A percentile compares a stretch with the other conserved stretches of the same genome.
phyloP scores from a whole-genome alignment of 2,888 invertebrate species.

The Agonum fuliginosum region DNA sequence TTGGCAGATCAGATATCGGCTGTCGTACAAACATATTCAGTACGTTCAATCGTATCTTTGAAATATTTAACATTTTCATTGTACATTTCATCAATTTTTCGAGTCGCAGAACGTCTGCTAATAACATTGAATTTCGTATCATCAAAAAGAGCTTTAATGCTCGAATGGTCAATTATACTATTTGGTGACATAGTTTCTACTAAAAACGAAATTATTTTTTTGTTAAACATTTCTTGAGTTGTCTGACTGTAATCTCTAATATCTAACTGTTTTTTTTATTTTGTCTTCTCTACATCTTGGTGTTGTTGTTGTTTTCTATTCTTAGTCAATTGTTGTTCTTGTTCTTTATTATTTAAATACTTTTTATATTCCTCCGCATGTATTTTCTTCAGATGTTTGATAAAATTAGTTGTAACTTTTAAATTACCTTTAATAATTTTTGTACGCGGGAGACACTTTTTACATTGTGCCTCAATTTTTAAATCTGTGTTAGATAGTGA shows the following conservation, averaged over 20 bases:
- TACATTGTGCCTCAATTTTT: background rate
- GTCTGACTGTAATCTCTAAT: background rate
- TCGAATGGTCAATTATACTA: background rate
- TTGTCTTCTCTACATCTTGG: background rate
- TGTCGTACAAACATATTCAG: background rate
- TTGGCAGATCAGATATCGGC: conserved; percentile 14
- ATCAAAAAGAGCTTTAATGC: background rate
- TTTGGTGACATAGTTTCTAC: background rate
- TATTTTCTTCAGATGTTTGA: background rate
- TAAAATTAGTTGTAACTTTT: background rate
- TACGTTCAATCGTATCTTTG: background rate
- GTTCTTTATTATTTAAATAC: too few relatives aligned
- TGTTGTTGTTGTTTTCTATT: too few relatives aligned
- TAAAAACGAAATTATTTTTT: background rate
- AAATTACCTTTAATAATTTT: background rate
- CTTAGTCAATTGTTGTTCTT: too few relatives aligned
- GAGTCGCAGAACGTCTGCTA: background rate
- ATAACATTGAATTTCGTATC: background rate
- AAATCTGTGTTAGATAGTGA: too few relatives aligned
- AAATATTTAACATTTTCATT: background rate
- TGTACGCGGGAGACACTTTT: background rate
- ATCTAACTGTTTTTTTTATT: background rate
- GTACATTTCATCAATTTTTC: background rate
- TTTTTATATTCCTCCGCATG: background rate
- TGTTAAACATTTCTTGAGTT: background rate